Percentiles rank a stretch among this genome's conserved stretches.
These are phyloP conservation scores for Eristalis pertinax DNA, from an alignment of 2,888 invertebrate species.

Conservation along the genomic window DNA sequence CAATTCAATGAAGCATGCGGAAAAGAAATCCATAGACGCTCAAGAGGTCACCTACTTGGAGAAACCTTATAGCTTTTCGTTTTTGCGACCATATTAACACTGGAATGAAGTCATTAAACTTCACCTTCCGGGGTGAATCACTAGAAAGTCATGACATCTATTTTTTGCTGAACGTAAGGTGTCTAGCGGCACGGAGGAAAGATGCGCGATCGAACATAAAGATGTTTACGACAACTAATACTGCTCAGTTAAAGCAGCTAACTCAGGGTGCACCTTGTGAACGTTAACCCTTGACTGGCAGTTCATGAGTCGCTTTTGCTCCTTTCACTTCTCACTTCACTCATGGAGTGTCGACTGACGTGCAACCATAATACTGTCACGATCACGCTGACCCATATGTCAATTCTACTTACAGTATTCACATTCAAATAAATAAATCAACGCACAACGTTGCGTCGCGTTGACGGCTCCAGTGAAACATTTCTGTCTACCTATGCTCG, in stretches of 20 bases:
- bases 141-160: not conserved
- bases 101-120: not conserved
- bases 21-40: not conserved
- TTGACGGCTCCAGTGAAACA: constrained; percentile 22
- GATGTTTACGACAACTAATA: not conserved
- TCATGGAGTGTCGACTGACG: not conserved
- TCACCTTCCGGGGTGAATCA: not conserved
- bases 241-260: too few relatives aligned
- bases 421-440: constrained; percentile 29
- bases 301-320: not conserved
- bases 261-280: too few relatives aligned
- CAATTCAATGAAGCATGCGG: not conserved
- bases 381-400: constrained; percentile 53
- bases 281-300: not conserved
- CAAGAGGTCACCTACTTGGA: not conserved
- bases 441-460: constrained; percentile 28
- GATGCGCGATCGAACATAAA: not conserved
- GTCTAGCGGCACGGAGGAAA: not conserved
- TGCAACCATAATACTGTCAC: not conserved
- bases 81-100: not conserved
- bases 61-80: not conserved
- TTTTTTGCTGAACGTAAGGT: not conserved
- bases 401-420: constrained; percentile 25
- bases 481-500: constrained; percentile 28
- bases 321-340: not conserved